These are phyloP conservation scores for Diarsia rubi DNA, from an alignment of 2,888 invertebrate genomes.

Conservation along the genomic window DNA sequence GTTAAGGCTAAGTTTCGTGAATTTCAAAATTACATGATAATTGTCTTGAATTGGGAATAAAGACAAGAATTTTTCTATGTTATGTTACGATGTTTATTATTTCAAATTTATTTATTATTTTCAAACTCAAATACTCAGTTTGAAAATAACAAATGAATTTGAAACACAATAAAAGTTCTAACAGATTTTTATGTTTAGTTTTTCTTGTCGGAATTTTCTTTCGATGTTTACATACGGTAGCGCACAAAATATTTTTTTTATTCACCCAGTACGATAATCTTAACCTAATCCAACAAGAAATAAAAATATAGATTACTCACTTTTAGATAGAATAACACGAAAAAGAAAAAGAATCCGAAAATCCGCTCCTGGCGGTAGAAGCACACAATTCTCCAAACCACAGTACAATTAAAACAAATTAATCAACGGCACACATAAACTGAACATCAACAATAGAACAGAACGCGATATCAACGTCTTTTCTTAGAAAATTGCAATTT, in stretches of 20 bases:
- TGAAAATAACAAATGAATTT: neutral
- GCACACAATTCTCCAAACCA: slow-evolving; percentile 74
- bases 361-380: slow-evolving; percentile 64
- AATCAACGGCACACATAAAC: slow-evolving; percentile 79
- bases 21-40: slow-evolving; percentile 1
- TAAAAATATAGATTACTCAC: slow-evolving; percentile 68
- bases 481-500: slow-evolving; percentile 60
- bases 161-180: neutral
- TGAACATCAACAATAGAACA: slow-evolving; percentile 71
- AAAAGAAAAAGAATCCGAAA: slow-evolving; percentile 70
- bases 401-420: slow-evolving; percentile 75
- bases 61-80: neutral
- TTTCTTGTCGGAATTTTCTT: slow-evolving; percentile 12
- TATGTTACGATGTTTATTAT: neutral
- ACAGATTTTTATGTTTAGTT: neutral
- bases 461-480: slow-evolving; percentile 61
- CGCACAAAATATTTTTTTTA: neutral
- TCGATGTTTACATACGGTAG: slow-evolving; percentile 8
- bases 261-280: neutral
- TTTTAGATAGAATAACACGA: slow-evolving; percentile 59
- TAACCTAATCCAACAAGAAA: slow-evolving; percentile 9
- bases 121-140: too few species aligned
- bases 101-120: too few species aligned
- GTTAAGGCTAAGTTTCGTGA: slow-evolving; percentile 7
- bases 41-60: slow-evolving; percentile 7